Percentiles rank a stretch among this genome's conserved stretches.
These are phyloP conservation scores for Chloroceryle inda DNA, from an alignment of 2,797 vertebrate species.

Conservation along the genomic window DNA sequence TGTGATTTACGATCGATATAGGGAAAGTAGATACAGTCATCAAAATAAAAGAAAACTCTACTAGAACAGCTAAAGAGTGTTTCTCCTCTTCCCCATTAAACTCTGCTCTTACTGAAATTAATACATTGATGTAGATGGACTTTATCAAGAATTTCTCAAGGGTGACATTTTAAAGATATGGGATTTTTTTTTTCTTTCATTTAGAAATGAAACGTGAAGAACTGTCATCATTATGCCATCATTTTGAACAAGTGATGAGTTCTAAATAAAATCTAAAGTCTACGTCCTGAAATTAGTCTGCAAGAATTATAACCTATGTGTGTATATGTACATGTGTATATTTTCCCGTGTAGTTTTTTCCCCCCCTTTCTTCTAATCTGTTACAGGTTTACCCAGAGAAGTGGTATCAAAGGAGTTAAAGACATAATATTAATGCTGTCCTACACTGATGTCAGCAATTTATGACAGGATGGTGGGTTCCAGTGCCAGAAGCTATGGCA, in stretches of 20 bases:
- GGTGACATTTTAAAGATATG: background rate
- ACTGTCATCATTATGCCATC: background rate
- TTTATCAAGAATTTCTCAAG: background rate
- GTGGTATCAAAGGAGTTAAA: slow-evolving; percentile 18
- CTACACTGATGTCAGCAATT: slow-evolving; percentile 51
- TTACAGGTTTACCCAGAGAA: background rate
- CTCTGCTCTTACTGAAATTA: background rate
- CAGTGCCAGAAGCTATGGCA: slow-evolving; percentile 44
- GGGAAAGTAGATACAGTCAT: background rate
- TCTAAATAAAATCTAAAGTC: background rate
- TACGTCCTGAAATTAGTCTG: background rate
- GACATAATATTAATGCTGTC: slow-evolving; percentile 3
- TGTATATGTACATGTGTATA: background rate
- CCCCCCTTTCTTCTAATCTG: background rate
- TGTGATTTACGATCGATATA: background rate
- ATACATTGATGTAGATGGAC: background rate
- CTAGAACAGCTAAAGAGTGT: background rate
- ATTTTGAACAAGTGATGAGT: background rate
- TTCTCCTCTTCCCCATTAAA: background rate
- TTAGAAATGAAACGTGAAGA: background rate
- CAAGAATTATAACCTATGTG: background rate
- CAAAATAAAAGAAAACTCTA: background rate
- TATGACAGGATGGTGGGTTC: slow-evolving; percentile 34
- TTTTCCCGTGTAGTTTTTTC: background rate
- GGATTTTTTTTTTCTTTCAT: background rate